Evolutionary conservation across 2,113 vertebrate species (phyloP).

Genomic region (Anas platyrhynchos): DNA sequence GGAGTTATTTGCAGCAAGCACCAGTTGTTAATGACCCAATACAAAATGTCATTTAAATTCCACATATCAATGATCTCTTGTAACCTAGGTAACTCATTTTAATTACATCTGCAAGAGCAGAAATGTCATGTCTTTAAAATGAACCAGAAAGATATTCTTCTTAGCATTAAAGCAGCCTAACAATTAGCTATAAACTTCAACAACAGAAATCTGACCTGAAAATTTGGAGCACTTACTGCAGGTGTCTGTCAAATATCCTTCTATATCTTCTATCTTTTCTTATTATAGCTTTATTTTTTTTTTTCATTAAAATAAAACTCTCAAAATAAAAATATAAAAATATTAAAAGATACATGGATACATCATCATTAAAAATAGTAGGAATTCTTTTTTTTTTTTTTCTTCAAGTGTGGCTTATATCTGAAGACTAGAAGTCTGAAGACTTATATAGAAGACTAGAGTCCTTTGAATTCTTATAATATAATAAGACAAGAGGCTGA

Average conservation of each 20-base stretch:
- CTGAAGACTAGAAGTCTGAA: too few species aligned
- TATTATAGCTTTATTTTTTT: neutral
- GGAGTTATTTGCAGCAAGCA: neutral
- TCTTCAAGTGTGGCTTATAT: neutral
- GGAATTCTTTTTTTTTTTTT: neutral
- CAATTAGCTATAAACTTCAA: neutral
- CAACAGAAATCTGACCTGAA: neutral
- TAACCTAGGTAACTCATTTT: neutral
- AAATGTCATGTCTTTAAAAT: neutral
- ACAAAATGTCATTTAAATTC: neutral
- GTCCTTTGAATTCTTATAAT: neutral
- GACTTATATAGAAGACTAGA: neutral
- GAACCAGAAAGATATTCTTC: neutral
- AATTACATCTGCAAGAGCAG: neutral
- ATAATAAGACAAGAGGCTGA: neutral
- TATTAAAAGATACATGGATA: neutral
- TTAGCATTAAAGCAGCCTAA: neutral
- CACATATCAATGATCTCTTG: neutral
- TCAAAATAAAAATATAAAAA: neutral
- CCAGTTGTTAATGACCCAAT: neutral
- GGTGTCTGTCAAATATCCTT: neutral
- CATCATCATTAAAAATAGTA: neutral
- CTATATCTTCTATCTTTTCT: neutral
- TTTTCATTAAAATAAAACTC: neutral
- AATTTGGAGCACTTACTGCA: neutral